Conservation (phyloP, 1,140 invertebrate genomes). For the Parasteatoda tepidariorum region DNA sequence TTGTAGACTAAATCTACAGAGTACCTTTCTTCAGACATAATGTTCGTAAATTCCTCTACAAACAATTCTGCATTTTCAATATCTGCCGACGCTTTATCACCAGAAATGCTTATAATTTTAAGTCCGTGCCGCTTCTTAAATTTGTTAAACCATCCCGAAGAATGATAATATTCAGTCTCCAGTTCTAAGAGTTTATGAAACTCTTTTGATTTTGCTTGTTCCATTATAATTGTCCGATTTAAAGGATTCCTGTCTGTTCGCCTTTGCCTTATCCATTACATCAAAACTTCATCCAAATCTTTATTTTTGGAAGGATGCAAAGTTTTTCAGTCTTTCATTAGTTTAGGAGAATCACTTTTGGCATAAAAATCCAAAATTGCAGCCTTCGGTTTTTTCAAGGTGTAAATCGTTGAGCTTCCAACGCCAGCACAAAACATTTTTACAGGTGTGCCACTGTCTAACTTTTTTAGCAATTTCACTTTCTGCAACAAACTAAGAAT, state of each 20-base stretch:
- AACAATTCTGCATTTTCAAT: slow-evolving; percentile 1
- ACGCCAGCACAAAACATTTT: neutral
- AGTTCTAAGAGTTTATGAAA: slow-evolving; percentile 2
- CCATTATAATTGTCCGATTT: neutral
- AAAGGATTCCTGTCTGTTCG: neutral
- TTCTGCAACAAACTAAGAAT: neutral
- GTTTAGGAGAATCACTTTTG: slow-evolving; percentile 19
- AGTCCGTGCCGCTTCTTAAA: too few species aligned
- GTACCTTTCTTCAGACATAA: neutral
- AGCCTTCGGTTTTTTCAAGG: neutral
- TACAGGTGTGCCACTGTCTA: neutral
- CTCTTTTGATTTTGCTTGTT: slow-evolving; percentile 12
- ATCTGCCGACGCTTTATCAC: slow-evolving; percentile 15
- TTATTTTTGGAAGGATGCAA: neutral
- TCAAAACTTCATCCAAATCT: neutral
- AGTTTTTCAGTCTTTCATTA: neutral
- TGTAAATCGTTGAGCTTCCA: neutral
- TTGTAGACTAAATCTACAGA: slow-evolving; percentile 8
- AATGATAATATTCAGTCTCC: neutral
- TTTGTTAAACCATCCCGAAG: too few species aligned
- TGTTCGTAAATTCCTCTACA: neutral
- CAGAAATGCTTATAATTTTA: too few species aligned
- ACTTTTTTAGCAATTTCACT: slow-evolving; percentile 12
- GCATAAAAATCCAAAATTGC: neutral
- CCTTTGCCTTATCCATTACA: neutral